Conservation (phyloP, 1,140 invertebrate species). For the Pseudomyrmex pallidus region DNA sequence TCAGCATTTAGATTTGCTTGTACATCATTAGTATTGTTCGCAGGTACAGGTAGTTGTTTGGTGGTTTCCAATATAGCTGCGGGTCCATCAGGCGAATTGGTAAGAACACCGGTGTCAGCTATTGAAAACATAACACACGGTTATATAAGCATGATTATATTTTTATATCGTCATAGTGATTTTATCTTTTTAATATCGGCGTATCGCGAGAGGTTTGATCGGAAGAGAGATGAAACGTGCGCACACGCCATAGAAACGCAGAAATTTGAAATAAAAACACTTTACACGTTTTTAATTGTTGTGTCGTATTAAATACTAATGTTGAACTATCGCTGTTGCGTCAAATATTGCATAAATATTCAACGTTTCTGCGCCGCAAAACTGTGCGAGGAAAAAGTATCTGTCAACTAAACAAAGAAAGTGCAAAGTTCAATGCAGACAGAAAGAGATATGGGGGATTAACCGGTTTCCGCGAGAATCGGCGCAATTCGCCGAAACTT, state of each 20-base stretch:
- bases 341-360: too few relatives aligned
- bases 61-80: neutral
- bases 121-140: neutral
- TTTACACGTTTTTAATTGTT: too few relatives aligned
- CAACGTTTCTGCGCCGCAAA: too few relatives aligned
- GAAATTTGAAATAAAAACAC: too few relatives aligned
- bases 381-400: neutral
- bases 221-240: too few relatives aligned
- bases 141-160: conserved; percentile 5
- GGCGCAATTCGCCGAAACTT: neutral
- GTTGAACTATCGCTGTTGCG: too few relatives aligned
- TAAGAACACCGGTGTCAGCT: conserved; percentile 2
- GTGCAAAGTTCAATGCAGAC: conserved; percentile 12
- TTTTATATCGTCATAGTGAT: neutral
- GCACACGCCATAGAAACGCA: too few relatives aligned
- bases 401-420: conserved; percentile 4
- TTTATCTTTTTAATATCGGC: too few relatives aligned
- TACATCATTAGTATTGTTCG: neutral
- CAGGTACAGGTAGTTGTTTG: too few relatives aligned
- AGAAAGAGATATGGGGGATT: neutral
- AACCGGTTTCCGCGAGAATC: neutral
- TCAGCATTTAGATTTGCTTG: neutral
- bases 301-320: too few relatives aligned
- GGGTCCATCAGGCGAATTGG: too few relatives aligned
- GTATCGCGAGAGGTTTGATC: too few relatives aligned